Conservation (phyloP, 2,888 invertebrate genomes). For the Drosophila basisetae region DNA sequence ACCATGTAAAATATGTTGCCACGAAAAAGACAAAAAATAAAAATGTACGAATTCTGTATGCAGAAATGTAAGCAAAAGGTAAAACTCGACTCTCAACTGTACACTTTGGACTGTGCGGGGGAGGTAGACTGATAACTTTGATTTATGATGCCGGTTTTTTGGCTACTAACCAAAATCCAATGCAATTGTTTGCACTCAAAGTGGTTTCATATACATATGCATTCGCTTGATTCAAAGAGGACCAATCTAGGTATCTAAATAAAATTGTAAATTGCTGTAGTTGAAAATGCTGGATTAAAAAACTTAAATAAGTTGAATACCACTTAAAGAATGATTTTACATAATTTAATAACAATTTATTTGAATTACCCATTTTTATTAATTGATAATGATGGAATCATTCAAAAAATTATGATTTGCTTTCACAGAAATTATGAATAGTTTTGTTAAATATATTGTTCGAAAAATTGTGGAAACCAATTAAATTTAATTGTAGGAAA, state of each 20-base stretch:
- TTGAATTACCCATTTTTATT: no score
- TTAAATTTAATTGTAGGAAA: not conserved
- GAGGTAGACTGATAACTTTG: constrained; percentile 46
- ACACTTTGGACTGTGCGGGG: constrained; percentile 1
- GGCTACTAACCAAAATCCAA: constrained; percentile 37
- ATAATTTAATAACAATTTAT: not conserved
- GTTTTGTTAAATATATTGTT: not conserved
- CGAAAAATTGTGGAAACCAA: not conserved
- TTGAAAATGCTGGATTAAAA: not conserved
- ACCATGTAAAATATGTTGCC: constrained; percentile 57
- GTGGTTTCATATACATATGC: constrained; percentile 2
- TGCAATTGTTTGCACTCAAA: constrained; percentile 28
- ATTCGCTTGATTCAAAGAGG: not conserved
- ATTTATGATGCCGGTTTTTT: constrained; percentile 57
- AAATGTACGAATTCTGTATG: constrained; percentile 4
- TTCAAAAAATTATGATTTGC: accelerated
- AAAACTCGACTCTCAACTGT: constrained; percentile 10
- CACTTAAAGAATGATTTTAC: not conserved
- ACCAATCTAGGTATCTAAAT: not conserved
- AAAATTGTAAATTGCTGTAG: not conserved
- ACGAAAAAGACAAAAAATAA: not conserved
- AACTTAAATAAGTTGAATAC: not conserved
- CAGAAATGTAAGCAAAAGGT: constrained; percentile 35
- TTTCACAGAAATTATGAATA: not conserved
- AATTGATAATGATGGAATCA: not conserved